Conservation (phyloP, 1,140 invertebrate species). For the Drosophila fuyamai region DNA sequence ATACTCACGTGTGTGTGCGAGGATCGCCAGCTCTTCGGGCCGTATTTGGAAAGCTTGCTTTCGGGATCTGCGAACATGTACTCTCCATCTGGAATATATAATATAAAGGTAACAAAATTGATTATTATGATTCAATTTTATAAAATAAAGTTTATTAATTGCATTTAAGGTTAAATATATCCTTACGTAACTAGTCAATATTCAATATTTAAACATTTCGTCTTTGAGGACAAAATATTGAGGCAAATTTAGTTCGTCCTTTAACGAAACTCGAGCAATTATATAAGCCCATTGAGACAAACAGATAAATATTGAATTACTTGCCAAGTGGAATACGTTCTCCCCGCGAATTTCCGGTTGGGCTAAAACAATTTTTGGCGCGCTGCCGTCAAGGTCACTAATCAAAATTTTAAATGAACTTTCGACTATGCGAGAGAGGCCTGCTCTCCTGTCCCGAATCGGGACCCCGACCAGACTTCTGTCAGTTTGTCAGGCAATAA, state of each 20-base stretch:
- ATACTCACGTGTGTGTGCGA: slow-evolving; percentile 94
- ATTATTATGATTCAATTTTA: too few species aligned
- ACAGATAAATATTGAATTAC: neutral
- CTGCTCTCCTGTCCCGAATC: slow-evolving; percentile 20
- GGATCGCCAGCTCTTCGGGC: slow-evolving; percentile 97
- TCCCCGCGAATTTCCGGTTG: slow-evolving; percentile 20
- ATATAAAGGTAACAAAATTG: too few species aligned
- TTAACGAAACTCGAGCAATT: too few species aligned
- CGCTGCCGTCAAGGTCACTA: slow-evolving; percentile 55
- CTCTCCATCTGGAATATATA: slow-evolving; percentile 92
- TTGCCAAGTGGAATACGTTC: slow-evolving; percentile 19
- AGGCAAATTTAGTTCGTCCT: too few species aligned
- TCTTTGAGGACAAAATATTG: too few species aligned
- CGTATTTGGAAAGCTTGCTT: slow-evolving; percentile 97
- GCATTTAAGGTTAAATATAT: too few species aligned
- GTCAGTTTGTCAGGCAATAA: slow-evolving; percentile 79
- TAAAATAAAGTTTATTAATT: too few species aligned
- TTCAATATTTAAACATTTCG: too few species aligned
- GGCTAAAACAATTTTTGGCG: slow-evolving; percentile 45
- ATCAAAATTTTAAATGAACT: slow-evolving; percentile 79
- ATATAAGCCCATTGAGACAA: slow-evolving; percentile 5
- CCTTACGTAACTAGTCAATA: too few species aligned
- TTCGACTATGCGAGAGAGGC: slow-evolving; percentile 43
- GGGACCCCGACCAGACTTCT: slow-evolving; percentile 44
- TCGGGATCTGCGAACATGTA: slow-evolving; percentile 97